phyloP scores from a whole-genome alignment of 2,113 vertebrate genomes.

The Sylvilagus bachmani region DNA sequence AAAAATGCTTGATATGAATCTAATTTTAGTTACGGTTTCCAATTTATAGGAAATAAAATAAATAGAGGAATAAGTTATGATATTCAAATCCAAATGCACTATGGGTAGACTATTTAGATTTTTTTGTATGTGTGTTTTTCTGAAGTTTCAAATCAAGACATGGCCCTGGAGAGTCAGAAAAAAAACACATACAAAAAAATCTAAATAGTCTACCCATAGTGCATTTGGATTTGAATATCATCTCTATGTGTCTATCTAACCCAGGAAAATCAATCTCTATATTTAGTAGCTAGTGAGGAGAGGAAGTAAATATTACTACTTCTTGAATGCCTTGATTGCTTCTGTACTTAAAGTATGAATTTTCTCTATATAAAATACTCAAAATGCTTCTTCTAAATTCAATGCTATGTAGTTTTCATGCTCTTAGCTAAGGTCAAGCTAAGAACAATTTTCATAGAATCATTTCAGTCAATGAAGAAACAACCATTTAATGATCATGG shows the following conservation, averaged over 20 bases:
- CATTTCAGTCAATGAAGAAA: neutral
- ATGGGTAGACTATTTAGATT: neutral
- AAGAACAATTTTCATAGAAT: neutral
- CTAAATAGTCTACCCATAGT: neutral
- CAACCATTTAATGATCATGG: neutral
- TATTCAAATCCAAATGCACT: too few species aligned
- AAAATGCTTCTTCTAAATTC: neutral
- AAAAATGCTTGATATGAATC: neutral
- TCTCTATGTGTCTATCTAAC: neutral
- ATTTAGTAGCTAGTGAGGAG: neutral
- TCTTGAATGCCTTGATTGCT: neutral
- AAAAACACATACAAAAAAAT: neutral
- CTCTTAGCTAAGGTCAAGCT: neutral
- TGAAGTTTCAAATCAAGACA: neutral
- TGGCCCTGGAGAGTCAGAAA: neutral
- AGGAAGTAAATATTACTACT: neutral
- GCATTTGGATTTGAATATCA: too few species aligned
- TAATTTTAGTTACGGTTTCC: neutral
- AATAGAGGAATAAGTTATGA: neutral
- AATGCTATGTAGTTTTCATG: neutral
- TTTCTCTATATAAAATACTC: neutral
- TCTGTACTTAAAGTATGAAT: neutral
- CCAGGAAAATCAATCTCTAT: neutral
- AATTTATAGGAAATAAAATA: slow-evolving; percentile 25
- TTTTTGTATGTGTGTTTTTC: neutral